Conservation (phyloP, 2,113 vertebrate species). For the Sardina pilchardus region DNA sequence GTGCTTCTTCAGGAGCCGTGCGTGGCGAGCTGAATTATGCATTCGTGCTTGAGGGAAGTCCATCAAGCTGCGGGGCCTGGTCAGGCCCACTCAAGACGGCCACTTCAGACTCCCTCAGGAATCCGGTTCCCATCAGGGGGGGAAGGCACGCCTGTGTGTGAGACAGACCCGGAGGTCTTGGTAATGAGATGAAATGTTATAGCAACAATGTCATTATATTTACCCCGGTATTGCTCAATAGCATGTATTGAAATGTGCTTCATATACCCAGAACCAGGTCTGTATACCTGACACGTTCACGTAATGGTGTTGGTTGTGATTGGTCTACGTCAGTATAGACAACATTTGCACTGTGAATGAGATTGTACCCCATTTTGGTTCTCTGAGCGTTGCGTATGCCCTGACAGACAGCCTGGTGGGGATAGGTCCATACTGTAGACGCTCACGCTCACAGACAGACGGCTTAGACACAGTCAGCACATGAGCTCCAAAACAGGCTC, state of each 20-base stretch:
- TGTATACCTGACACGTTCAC: no score
- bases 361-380: no score
- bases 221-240: neutral
- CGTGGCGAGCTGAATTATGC: slow-evolving; percentile 5
- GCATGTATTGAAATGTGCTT: neutral
- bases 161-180: neutral
- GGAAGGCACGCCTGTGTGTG: neutral
- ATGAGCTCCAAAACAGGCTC: slow-evolving; percentile 58
- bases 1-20: neutral
- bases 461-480: slow-evolving; percentile 58
- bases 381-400: no score
- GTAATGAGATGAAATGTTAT: neutral
- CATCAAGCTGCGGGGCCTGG: neutral
- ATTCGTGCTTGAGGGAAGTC: neutral
- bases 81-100: neutral
- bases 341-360: neutral
- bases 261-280: neutral
- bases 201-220: neutral
- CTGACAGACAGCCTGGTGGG: neutral
- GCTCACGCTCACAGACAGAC: slow-evolving; percentile 42
- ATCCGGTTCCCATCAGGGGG: neutral
- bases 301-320: neutral
- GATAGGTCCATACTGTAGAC: neutral
- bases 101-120: neutral
- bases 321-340: no score